phyloP scores from a whole-genome alignment of 2,797 vertebrate species.

The Platalea minor region DNA sequence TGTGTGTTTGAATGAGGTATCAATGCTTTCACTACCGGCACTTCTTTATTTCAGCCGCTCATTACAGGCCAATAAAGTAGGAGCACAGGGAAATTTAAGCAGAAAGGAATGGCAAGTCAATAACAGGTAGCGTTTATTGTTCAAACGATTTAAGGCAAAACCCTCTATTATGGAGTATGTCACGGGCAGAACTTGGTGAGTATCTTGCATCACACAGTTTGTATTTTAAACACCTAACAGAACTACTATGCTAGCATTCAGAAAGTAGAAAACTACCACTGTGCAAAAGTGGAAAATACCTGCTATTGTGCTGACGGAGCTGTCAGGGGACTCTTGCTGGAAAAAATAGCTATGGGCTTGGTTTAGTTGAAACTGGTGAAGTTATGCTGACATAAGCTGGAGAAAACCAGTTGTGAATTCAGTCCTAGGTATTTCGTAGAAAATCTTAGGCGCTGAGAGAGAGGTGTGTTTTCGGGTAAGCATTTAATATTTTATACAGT shows the following conservation, averaged over 20 bases:
- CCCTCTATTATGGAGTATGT: background rate
- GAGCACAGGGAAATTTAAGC: background rate
- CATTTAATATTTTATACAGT: background rate
- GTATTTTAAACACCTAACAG: background rate
- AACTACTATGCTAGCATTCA: background rate
- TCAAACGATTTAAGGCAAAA: background rate
- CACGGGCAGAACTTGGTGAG: background rate
- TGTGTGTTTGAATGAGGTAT: fast-evolving
- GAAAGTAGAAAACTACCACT: background rate
- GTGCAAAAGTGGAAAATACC: conserved; percentile 19
- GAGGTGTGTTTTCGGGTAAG: background rate
- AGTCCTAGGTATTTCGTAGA: background rate
- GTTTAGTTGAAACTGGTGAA: background rate
- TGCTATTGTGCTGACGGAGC: conserved; percentile 5
- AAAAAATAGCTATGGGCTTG: background rate
- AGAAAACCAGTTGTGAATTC: background rate
- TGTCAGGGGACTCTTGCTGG: background rate
- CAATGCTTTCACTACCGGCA: background rate
- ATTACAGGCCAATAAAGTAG: background rate
- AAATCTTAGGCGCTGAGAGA: background rate
- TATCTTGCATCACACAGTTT: background rate
- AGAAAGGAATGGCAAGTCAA: background rate
- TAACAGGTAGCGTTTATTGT: background rate
- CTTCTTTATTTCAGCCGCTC: background rate
- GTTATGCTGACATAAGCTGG: background rate